Evolutionary conservation across 2,113 vertebrate genomes (phyloP).

Genomic region (Gopherus evgoodei): DNA sequence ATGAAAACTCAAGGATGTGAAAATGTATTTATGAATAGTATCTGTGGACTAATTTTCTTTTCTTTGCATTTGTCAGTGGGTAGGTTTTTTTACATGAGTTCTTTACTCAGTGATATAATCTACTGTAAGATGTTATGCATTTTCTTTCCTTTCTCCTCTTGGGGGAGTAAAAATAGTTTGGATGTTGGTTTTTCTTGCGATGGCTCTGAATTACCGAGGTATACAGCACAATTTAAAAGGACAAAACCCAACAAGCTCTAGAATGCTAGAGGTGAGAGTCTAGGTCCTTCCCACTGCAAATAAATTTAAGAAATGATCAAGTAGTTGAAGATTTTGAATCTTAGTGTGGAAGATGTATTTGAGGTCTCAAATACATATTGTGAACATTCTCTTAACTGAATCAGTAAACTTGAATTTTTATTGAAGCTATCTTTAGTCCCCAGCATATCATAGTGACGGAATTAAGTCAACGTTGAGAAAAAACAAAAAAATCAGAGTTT

Average conservation of each 20-base stretch:
- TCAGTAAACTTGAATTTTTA: neutral
- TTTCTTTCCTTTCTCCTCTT: conserved; percentile 36
- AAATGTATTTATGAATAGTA: neutral
- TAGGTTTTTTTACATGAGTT: neutral
- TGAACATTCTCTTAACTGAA: neutral
- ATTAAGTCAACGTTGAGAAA: neutral
- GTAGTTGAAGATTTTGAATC: neutral
- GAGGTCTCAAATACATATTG: neutral
- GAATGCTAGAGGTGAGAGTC: conserved; percentile 41
- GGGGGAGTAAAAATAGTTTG: neutral
- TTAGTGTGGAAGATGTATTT: neutral
- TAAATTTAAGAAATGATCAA: conserved; percentile 34
- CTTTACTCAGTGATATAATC: neutral
- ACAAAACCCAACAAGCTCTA: neutral
- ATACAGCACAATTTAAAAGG: neutral
- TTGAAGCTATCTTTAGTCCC: neutral
- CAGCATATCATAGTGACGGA: neutral
- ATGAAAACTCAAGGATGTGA: neutral
- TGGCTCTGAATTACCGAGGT: neutral
- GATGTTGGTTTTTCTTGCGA: conserved; percentile 16
- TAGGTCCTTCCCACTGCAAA: neutral
- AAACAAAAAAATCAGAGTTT: fast-evolving
- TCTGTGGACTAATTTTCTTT: conserved; percentile 1
- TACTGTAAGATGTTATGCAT: conserved; percentile 15
- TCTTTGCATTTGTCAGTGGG: conserved; percentile 19